Percentiles rank a stretch among this genome's conserved stretches.
Conservation (phyloP, 2,888 invertebrate genomes). For the Cantharis lateralis region DNA sequence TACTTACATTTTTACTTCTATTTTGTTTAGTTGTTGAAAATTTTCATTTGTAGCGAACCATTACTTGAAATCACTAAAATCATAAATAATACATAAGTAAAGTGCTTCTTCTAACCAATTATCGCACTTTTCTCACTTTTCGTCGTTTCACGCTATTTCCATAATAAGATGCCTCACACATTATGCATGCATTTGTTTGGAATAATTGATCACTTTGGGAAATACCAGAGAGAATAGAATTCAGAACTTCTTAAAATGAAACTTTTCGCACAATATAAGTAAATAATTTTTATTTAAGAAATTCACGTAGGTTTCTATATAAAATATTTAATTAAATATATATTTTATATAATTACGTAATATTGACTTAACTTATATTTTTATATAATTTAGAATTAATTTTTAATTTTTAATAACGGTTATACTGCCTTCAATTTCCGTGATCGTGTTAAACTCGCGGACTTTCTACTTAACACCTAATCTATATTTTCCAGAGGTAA, state of each 20-base stretch:
- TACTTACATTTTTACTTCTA: background rate
- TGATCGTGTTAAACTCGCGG: conserved; percentile 33
- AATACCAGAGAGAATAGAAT: conserved; percentile 15
- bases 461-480: conserved; percentile 33
- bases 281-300: background rate
- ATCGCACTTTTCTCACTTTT: conserved; percentile 31
- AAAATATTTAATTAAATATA: too few species aligned
- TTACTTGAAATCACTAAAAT: conserved; percentile 27
- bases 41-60: conserved; percentile 16
- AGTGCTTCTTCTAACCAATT: conserved; percentile 31
- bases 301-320: too few species aligned
- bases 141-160: conserved; percentile 30
- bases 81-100: conserved; percentile 32
- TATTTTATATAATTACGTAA: background rate
- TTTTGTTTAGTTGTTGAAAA: conserved; percentile 9
- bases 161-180: conserved; percentile 31
- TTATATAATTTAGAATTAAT: conserved; percentile 12
- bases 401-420: conserved; percentile 21
- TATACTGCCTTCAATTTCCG: conserved; percentile 26
- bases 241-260: conserved; percentile 11
- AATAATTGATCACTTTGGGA: conserved; percentile 31
- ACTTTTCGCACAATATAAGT: background rate
- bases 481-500: conserved; percentile 38
- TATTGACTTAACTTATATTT: background rate
- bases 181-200: conserved; percentile 33